phyloP scores from a whole-genome alignment of 2,888 invertebrate genomes.

The Drosophila greeni region DNA sequence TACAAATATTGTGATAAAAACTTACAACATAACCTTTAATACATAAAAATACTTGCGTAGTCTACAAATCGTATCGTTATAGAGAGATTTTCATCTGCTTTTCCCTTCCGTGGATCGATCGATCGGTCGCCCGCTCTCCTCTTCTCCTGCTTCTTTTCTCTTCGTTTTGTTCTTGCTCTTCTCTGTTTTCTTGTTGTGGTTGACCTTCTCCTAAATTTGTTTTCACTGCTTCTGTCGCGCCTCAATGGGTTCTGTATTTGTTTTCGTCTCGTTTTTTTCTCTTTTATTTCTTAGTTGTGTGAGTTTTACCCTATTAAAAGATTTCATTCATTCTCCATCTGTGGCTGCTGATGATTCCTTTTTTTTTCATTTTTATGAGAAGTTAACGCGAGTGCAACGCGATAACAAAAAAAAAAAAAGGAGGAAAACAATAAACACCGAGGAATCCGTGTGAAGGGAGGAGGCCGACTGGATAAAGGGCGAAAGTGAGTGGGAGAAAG shows the following conservation, averaged over 20 bases:
- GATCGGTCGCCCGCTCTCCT: slow-evolving; percentile 45
- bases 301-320: slow-evolving; percentile 64
- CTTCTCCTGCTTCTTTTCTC: slow-evolving; percentile 20
- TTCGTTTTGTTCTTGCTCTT: background rate
- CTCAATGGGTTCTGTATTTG: slow-evolving; percentile 58
- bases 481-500: slow-evolving; percentile 29
- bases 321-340: slow-evolving; percentile 27
- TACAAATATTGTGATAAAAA: slow-evolving; percentile 77
- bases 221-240: slow-evolving; percentile 51
- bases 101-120: slow-evolving; percentile 43
- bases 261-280: slow-evolving; percentile 23
- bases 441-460: slow-evolving; percentile 27
- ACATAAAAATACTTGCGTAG: slow-evolving; percentile 77
- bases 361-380: slow-evolving; percentile 21
- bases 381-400: slow-evolving; percentile 15
- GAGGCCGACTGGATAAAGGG: slow-evolving; percentile 23
- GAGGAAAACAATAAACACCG: slow-evolving; percentile 24
- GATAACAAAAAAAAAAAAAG: slow-evolving; percentile 21
- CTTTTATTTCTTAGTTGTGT: slow-evolving; percentile 32
- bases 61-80: slow-evolving; percentile 76
- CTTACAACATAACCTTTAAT: slow-evolving; percentile 77
- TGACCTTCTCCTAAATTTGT: slow-evolving; percentile 56
- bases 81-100: slow-evolving; percentile 50
- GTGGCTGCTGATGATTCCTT: slow-evolving; percentile 42
- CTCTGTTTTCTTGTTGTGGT: slow-evolving; percentile 6